phyloP scores from a whole-genome alignment of 2,113 vertebrate genomes.

The Stercorarius parasiticus region DNA sequence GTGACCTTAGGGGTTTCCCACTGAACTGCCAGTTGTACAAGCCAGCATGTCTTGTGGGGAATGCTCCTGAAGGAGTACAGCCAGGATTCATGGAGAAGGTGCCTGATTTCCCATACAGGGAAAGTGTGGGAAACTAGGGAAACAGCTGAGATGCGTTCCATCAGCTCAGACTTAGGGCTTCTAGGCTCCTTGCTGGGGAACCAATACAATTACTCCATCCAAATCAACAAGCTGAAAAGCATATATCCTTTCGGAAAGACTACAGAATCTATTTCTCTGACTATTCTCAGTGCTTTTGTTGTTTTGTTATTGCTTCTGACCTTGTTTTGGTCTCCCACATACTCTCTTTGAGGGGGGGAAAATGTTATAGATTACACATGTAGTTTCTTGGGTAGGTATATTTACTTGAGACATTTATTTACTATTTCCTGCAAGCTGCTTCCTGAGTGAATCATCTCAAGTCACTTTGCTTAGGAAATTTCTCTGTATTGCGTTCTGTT shows the following conservation, averaged over 20 bases:
- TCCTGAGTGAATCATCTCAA: background rate
- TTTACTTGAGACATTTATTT: background rate
- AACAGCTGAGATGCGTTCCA: background rate
- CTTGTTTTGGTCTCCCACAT: background rate
- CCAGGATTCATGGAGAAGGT: background rate
- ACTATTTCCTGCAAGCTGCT: background rate
- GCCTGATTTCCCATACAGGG: background rate
- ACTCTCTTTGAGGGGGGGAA: background rate
- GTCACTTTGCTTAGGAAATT: background rate
- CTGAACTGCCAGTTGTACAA: background rate
- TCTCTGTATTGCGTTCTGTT: background rate
- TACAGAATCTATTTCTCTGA: background rate
- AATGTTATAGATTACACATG: background rate
- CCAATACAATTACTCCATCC: background rate
- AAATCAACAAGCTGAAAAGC: background rate
- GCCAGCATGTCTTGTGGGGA: background rate
- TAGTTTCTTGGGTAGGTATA: background rate
- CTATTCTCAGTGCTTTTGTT: background rate
- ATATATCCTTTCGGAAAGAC: background rate
- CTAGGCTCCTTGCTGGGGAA: background rate
- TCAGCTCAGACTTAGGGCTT: background rate
- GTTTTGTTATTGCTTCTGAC: background rate
- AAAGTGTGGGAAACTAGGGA: background rate
- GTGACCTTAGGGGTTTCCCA: background rate
- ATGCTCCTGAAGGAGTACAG: background rate